A percentile compares a stretch with the other conserved stretches of the same genome.
Conservation (phyloP, 2,113 vertebrate genomes). For the Tragelaphus buxtoni region DNA sequence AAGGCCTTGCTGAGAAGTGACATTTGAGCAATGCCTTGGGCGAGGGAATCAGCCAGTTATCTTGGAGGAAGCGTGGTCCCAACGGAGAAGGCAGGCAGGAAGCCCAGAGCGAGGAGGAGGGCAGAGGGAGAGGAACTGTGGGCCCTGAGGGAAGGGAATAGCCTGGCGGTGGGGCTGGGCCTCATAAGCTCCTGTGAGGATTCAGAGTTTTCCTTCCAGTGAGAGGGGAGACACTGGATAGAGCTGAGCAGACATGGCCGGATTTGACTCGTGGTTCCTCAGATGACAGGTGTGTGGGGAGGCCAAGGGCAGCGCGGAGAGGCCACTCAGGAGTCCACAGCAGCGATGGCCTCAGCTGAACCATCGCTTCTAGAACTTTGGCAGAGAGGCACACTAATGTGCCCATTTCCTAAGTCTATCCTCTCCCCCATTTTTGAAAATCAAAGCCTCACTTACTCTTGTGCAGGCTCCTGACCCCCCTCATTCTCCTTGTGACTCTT, state of each 20-base stretch:
- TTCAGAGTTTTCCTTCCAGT: neutral
- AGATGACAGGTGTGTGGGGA: neutral
- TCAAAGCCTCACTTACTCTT: neutral
- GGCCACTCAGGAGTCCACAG: too few species aligned
- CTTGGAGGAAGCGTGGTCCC: neutral
- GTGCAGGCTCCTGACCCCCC: neutral
- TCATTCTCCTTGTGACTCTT: neutral
- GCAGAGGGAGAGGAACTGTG: accelerated
- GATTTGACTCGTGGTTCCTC: neutral
- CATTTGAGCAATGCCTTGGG: neutral
- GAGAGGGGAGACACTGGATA: neutral
- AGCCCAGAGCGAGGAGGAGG: neutral
- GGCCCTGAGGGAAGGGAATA: neutral
- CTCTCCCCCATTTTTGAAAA: neutral
- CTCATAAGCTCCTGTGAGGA: neutral
- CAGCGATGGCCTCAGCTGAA: neutral
- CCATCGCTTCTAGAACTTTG: neutral
- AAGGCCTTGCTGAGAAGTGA: neutral
- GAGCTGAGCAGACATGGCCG: neutral
- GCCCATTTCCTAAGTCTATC: neutral
- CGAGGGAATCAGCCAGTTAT: neutral
- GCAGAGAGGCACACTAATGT: neutral
- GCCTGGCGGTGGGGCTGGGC: accelerated
- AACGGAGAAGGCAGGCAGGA: neutral
- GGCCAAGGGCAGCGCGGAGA: neutral